A percentile compares a stretch with the other conserved stretches of the same genome.
These are phyloP conservation scores for Antechinus stuartii DNA, from an alignment of 2,113 vertebrate genomes.

Conservation along the genomic window DNA sequence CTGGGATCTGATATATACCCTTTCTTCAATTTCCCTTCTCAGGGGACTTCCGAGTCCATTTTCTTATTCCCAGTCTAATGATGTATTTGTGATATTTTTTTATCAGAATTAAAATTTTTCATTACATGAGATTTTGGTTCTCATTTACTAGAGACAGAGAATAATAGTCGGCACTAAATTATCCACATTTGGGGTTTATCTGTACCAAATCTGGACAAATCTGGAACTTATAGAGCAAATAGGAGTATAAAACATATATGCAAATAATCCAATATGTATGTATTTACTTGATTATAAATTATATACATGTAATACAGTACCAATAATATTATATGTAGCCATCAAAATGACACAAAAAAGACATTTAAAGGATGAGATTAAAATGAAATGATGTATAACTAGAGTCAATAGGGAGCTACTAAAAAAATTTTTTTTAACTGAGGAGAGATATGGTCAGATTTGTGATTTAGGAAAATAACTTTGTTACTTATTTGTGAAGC, in stretches of 20 bases:
- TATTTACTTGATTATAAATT: neutral
- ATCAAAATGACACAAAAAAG: neutral
- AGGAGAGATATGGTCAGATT: neutral
- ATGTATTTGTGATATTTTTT: slow-evolving; percentile 42
- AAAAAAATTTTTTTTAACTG: neutral
- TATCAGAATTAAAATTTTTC: slow-evolving; percentile 69
- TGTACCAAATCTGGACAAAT: neutral
- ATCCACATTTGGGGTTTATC: neutral
- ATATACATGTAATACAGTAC: neutral
- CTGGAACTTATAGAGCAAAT: neutral
- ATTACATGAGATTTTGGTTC: slow-evolving; percentile 26
- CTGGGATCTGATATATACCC: neutral
- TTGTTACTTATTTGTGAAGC: neutral
- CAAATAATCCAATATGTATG: neutral
- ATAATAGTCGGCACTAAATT: neutral
- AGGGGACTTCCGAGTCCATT: neutral
- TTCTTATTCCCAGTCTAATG: neutral
- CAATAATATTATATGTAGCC: neutral
- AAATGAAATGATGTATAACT: neutral
- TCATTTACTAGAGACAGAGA: slow-evolving; percentile 26
- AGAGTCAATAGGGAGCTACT: neutral
- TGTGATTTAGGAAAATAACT: neutral
- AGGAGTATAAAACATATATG: neutral
- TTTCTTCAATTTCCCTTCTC: slow-evolving; percentile 39
- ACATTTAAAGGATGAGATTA: neutral